Evolutionary conservation across 2,113 vertebrate genomes (phyloP).

Genomic region (Hypocryptadius cinnamomeus): DNA sequence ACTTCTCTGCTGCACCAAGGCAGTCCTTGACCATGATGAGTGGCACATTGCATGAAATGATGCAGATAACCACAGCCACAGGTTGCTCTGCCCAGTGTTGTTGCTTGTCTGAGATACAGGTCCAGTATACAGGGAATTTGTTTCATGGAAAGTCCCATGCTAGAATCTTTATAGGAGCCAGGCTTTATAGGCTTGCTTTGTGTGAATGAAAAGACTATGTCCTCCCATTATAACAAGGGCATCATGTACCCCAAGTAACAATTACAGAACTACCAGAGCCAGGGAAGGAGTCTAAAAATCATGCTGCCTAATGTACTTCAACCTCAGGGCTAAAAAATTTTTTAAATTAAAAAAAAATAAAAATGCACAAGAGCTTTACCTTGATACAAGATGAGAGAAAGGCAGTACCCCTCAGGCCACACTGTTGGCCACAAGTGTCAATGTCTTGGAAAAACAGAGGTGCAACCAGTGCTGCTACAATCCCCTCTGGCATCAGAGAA

Average conservation of each 20-base stretch:
- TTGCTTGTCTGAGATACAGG: neutral
- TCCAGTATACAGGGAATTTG: neutral
- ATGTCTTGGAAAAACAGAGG: neutral
- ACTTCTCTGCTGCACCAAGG: neutral
- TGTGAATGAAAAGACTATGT: neutral
- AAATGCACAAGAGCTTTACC: neutral
- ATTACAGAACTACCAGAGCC: neutral
- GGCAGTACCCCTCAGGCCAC: neutral
- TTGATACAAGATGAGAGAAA: neutral
- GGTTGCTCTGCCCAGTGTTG: neutral
- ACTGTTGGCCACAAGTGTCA: neutral
- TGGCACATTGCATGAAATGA: neutral
- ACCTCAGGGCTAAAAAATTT: neutral
- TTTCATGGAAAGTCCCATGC: neutral
- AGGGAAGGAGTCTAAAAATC: neutral
- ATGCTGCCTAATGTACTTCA: neutral
- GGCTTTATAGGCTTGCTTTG: neutral
- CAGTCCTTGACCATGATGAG: neutral
- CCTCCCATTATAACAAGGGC: neutral
- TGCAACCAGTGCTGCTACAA: too few species aligned
- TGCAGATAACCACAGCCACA: neutral
- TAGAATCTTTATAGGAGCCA: neutral
- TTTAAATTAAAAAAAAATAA: neutral
- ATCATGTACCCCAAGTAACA: neutral
- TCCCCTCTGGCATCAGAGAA: neutral